These are phyloP conservation scores for Lasioglossum lativentre DNA, from an alignment of 2,888 invertebrate genomes.

Conservation along the genomic window DNA sequence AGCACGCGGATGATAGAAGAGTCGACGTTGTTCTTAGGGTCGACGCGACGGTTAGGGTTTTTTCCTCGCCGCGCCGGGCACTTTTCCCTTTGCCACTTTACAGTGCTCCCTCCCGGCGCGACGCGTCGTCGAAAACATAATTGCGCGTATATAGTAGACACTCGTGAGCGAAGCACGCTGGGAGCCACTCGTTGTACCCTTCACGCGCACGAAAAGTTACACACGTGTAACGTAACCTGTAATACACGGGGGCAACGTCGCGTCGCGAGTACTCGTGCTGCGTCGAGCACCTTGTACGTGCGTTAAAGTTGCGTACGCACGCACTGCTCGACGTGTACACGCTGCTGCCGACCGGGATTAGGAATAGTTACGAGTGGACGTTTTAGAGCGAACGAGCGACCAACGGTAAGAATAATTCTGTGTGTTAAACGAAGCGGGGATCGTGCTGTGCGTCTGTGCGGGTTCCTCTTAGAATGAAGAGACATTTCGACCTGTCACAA, in stretches of 20 bases:
- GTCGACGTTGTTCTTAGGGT: not conserved
- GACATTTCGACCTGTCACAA: not conserved
- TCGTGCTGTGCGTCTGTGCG: not conserved
- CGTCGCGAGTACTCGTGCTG: constrained; percentile 63
- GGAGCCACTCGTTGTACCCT: constrained; percentile 70
- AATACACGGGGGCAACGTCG: constrained; percentile 62
- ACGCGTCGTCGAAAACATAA: constrained; percentile 69
- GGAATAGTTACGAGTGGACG: constrained; percentile 32
- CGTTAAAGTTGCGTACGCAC: constrained; percentile 31
- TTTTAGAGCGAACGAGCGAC: not conserved
- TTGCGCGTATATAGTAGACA: constrained; percentile 67
- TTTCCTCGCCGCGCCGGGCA: constrained; percentile 31
- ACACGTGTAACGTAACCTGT: constrained; percentile 72
- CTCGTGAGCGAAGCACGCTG: constrained; percentile 66
- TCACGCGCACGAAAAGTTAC: constrained; percentile 71
- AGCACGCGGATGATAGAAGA: not conserved
- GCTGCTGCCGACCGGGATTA: constrained; percentile 30
- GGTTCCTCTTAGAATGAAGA: not conserved
- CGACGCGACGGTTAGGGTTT: constrained; percentile 6
- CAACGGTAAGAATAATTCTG: not conserved
- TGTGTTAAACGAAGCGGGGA: not conserved
- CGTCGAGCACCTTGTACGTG: constrained; percentile 51
- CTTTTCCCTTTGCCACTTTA: constrained; percentile 53
- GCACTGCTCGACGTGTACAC: not conserved
- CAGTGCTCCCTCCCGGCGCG: constrained; percentile 13